A percentile compares a stretch with the other conserved stretches of the same genome.
Evolutionary conservation across 2,888 invertebrate genomes (phyloP).

Genomic region (Cephus sareptanus): DNA sequence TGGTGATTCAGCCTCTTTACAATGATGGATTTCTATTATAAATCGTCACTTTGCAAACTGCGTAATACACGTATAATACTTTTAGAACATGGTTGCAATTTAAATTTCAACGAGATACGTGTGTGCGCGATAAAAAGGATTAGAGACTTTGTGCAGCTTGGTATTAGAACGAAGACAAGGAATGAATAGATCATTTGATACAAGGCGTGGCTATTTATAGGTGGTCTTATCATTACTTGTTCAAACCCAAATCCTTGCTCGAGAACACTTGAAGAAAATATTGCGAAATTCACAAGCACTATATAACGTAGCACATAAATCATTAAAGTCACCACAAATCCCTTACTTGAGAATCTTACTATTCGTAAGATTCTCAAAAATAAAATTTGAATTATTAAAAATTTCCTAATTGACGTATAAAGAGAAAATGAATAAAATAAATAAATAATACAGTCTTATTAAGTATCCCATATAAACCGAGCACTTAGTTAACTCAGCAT

Average conservation of each 20-base stretch:
- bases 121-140: background rate
- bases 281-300: background rate
- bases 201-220: background rate
- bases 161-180: background rate
- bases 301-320: background rate
- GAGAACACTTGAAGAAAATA: background rate
- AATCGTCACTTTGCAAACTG: background rate
- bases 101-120: background rate
- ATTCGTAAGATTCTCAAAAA: background rate
- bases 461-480: background rate
- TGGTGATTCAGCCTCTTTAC: background rate
- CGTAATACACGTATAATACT: background rate
- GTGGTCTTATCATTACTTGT: background rate
- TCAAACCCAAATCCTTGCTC: background rate
- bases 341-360: background rate
- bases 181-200: background rate
- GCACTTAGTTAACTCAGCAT: background rate
- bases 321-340: background rate
- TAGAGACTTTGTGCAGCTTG: background rate
- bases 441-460: slow-evolving; percentile 4
- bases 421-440: background rate
- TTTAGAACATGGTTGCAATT: background rate
- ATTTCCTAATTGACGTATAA: background rate
- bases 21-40: background rate
- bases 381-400: background rate